Evolutionary conservation across 1,140 invertebrate species (phyloP).

Genomic region (Battus philenor): DNA sequence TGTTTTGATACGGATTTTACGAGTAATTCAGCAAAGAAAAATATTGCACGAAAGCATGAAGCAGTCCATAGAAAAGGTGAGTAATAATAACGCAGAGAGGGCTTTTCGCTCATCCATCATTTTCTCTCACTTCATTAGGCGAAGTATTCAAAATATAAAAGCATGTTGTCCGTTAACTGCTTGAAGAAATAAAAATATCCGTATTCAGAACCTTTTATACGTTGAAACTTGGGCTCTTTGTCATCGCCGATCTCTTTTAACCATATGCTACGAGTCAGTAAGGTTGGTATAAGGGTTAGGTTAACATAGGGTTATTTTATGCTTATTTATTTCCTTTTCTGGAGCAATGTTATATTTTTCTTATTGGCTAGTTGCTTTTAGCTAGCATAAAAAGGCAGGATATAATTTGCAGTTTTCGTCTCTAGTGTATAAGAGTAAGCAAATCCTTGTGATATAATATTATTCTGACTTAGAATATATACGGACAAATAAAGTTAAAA

Average conservation of each 20-base stretch:
- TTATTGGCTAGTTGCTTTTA: too few species aligned
- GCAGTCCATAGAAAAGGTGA: constrained; percentile 14
- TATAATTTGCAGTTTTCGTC: too few species aligned
- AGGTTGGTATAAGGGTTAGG: too few species aligned
- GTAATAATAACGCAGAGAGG: constrained; percentile 14
- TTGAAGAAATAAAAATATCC: constrained; percentile 7
- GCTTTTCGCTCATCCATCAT: constrained; percentile 50
- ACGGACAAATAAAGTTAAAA: too few species aligned
- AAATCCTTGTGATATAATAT: too few species aligned
- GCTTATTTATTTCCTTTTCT: too few species aligned
- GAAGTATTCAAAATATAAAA: constrained; percentile 38
- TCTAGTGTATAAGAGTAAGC: too few species aligned
- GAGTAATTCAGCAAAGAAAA: constrained; percentile 6
- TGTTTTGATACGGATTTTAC: constrained; percentile 8
- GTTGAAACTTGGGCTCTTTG: background rate
- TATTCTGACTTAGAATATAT: too few species aligned
- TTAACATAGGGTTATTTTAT: too few species aligned
- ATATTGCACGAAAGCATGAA: background rate
- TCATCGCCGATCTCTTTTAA: background rate
- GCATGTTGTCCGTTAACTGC: constrained; percentile 26
- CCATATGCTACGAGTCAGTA: too few species aligned
- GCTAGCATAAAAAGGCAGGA: too few species aligned
- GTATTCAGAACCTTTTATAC: constrained; percentile 11
- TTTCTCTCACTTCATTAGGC: constrained; percentile 57
- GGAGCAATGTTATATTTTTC: too few species aligned